Evolutionary conservation across 2,797 vertebrate species (phyloP).

Genomic region (Bradypodion ventrale): DNA sequence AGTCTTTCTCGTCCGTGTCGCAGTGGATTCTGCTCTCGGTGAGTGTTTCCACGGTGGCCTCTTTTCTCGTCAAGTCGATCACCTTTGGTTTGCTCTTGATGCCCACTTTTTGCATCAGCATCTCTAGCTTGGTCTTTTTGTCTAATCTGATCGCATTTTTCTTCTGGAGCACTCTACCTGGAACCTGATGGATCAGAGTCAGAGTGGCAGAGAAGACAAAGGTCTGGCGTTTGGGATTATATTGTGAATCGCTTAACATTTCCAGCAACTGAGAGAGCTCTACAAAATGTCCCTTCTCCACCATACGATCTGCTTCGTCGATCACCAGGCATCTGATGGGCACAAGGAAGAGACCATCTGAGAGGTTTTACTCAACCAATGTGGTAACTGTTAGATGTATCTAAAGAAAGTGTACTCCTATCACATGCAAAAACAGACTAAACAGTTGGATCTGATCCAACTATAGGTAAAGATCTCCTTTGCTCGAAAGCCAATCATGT

Average conservation of each 20-base stretch:
- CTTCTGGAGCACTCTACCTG: constrained; percentile 86
- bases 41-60: constrained; percentile 92
- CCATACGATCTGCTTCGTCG: constrained; percentile 97
- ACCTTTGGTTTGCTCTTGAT: constrained; percentile 92
- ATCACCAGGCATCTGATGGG: constrained; percentile 90
- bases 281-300: constrained; percentile 93
- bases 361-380: constrained; percentile 17
- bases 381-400: constrained; percentile 1
- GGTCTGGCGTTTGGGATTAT: constrained; percentile 88
- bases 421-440: background rate
- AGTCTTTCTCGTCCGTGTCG: constrained; percentile 91
- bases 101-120: constrained; percentile 91
- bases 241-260: constrained; percentile 87
- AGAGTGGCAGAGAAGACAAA: constrained; percentile 97
- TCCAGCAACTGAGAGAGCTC: constrained; percentile 93
- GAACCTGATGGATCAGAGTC: constrained; percentile 86
- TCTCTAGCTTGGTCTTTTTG: constrained; percentile 84
- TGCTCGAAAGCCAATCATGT: too few species aligned
- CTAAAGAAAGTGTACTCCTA: constrained; percentile 23
- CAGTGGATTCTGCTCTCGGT: constrained; percentile 93
- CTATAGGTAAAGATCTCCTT: too few species aligned
- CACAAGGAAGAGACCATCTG: constrained; percentile 29
- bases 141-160: constrained; percentile 85
- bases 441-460: background rate
- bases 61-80: constrained; percentile 91